Evolutionary conservation across 92 coral and sea anemone genomes (phyloP).

Genomic region (Meandrina meandrites): DNA sequence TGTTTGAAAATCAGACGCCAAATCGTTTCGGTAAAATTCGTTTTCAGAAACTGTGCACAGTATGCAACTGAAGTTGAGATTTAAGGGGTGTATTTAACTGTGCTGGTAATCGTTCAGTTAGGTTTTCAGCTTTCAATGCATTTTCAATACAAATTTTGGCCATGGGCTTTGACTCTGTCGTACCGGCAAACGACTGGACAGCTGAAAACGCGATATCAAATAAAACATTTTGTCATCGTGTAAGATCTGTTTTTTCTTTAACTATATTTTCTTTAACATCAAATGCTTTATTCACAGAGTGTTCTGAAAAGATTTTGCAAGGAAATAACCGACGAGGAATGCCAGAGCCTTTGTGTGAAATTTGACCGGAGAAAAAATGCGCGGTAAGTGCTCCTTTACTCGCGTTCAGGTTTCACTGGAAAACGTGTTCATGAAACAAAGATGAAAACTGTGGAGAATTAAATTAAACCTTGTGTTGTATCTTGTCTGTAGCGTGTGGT

Average conservation of each 20-base stretch:
- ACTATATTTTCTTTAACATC: not conserved
- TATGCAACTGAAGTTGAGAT: no score
- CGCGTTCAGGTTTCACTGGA: not conserved
- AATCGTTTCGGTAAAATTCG: not conserved
- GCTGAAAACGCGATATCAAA: not conserved
- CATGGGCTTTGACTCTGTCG: no score
- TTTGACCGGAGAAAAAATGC: constrained; percentile 47
- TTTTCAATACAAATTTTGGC: no score
- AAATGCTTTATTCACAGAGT: constrained; percentile 30
- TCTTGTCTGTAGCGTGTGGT: constrained; percentile 59
- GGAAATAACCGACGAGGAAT: constrained; percentile 40
- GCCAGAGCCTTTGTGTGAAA: constrained; percentile 30
- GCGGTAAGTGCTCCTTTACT: constrained; percentile 18
- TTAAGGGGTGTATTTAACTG: no score
- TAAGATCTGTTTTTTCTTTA: not conserved
- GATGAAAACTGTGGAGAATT: not conserved
- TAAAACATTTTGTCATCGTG: no score
- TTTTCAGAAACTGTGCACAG: not conserved
- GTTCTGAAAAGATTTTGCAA: constrained; percentile 37
- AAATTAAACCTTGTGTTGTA: not conserved
- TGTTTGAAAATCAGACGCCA: not conserved
- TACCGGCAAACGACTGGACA: no score
- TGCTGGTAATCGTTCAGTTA: no score
- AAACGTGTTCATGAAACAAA: not conserved
- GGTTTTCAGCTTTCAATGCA: no score